phyloP scores from a whole-genome alignment of 1,140 invertebrate species.

The Eurosta solidaginis region DNA sequence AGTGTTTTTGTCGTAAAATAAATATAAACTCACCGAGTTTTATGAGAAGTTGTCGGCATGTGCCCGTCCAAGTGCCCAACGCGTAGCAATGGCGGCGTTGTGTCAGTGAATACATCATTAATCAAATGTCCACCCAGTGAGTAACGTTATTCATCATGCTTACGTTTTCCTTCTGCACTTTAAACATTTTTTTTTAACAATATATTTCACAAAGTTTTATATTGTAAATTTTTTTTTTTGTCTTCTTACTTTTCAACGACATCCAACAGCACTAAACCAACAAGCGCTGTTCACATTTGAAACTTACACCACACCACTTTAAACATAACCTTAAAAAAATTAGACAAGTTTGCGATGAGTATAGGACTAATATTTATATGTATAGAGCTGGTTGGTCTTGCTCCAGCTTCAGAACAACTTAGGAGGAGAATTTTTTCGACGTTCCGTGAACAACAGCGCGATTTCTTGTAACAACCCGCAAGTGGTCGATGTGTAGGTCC shows the following conservation, averaged over 20 bases:
- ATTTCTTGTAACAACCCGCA: too few relatives aligned
- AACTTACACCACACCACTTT: conserved; percentile 10
- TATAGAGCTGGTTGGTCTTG: too few relatives aligned
- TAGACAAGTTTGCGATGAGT: not conserved
- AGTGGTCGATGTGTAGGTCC: too few relatives aligned
- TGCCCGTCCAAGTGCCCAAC: conserved; percentile 23
- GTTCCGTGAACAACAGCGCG: too few relatives aligned
- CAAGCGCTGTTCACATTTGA: conserved; percentile 20
- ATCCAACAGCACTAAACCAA: not conserved
- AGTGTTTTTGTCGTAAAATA: conserved; percentile 22
- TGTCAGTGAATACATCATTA: conserved; percentile 57
- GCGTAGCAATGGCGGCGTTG: conserved; percentile 27
- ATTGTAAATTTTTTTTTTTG: not conserved
- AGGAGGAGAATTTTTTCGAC: too few relatives aligned
- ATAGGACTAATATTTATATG: too few relatives aligned
- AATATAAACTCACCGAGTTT: not conserved
- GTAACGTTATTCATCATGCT: conserved; percentile 56
- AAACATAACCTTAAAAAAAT: too few relatives aligned
- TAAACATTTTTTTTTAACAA: not conserved
- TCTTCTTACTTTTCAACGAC: conserved; percentile 4
- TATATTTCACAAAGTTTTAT: conserved; percentile 20
- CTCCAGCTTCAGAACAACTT: too few relatives aligned
- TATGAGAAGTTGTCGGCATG: conserved; percentile 16
- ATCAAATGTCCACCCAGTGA: conserved; percentile 58
- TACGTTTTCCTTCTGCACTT: conserved; percentile 20